Percentiles rank a stretch among this genome's conserved stretches.
Evolutionary conservation across 2,113 vertebrate genomes (phyloP).

Genomic region (Cavia porcellus): DNA sequence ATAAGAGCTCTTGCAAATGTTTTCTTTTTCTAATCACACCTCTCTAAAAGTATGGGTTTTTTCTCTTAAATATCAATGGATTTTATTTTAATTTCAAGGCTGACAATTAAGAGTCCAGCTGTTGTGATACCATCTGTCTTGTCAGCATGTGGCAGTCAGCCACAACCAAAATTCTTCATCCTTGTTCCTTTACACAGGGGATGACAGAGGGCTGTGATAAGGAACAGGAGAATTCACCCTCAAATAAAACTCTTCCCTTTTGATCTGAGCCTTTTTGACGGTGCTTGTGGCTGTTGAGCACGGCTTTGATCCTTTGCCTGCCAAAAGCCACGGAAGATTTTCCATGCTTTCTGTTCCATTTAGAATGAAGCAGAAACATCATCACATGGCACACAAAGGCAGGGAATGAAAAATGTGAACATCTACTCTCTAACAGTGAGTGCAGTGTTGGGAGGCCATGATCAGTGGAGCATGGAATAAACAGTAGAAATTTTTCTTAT

Average conservation of each 20-base stretch:
- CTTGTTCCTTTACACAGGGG: background rate
- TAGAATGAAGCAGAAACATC: slow-evolving; percentile 11
- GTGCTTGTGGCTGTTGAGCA: background rate
- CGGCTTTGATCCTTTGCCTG: slow-evolving; percentile 46
- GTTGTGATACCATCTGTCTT: background rate
- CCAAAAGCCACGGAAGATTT: slow-evolving; percentile 37
- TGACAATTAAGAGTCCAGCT: background rate
- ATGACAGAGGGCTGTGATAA: slow-evolving; percentile 1
- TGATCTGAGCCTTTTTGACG: slow-evolving; percentile 49
- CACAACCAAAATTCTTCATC: background rate
- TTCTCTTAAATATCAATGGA: slow-evolving; percentile 1
- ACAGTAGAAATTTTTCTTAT: background rate
- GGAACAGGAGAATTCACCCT: slow-evolving; percentile 18
- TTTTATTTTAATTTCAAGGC: slow-evolving; percentile 54
- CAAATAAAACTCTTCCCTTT: slow-evolving; percentile 19
- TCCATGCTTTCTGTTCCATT: background rate
- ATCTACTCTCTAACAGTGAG: background rate
- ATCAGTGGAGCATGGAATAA: rapidly evolving
- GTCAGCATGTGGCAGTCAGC: background rate
- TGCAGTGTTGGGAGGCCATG: background rate
- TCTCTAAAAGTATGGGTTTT: background rate
- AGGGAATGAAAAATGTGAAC: background rate
- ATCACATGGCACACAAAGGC: background rate
- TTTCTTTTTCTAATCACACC: background rate
- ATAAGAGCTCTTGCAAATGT: background rate